Evolutionary conservation across 2,888 invertebrate species (phyloP), one percentile per base, ranked within the genome.

Genomic region (Himalopsyche kuldschensis): DNA sequence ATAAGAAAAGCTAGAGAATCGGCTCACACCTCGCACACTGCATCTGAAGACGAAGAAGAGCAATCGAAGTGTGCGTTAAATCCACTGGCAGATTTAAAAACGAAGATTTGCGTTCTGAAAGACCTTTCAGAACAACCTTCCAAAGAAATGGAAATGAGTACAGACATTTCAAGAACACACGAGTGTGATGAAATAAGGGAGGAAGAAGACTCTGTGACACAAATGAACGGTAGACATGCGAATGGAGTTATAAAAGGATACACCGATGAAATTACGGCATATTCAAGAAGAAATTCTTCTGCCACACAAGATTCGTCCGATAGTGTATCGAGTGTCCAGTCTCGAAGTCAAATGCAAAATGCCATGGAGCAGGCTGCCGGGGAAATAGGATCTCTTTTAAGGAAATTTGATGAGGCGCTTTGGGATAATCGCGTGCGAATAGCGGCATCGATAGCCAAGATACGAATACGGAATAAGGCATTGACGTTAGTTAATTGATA

Each of bases 401-500:
- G 90, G 47, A 93, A 93, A 0, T 92, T 95, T 0, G 95, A 96
- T 87, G 90, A 90, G 10, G 91, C 92, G 1, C 90, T 96, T 15
- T 94, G 95, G 94, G 89, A 91, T 10, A 92, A 93, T 87, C 92
- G 94, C 81, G 93, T 95, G 0, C 93, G 94, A 86, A 90, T 97
- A 47, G 95, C 96, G 0, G 97, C 97, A 0, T 94, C 96, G 0
- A 92, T 97, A 69, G 94, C 96, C 0, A 92, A 96, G 85, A 92
- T 96, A 86, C 91, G 96, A 17, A 96, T 97, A 32, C 93, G 94
- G 87, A 94, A 94, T 87, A 94, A 94, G 77, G 96, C 96, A 0
- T 92, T 95, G 41, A 89, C 89, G 92, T 94, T 88, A 91, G 90
- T 89, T 82, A 17, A 30, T 27, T 35, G 15, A n/a, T 27, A 1